Conservation (phyloP, 2,888 invertebrate genomes). For the Metellina segmentata region DNA sequence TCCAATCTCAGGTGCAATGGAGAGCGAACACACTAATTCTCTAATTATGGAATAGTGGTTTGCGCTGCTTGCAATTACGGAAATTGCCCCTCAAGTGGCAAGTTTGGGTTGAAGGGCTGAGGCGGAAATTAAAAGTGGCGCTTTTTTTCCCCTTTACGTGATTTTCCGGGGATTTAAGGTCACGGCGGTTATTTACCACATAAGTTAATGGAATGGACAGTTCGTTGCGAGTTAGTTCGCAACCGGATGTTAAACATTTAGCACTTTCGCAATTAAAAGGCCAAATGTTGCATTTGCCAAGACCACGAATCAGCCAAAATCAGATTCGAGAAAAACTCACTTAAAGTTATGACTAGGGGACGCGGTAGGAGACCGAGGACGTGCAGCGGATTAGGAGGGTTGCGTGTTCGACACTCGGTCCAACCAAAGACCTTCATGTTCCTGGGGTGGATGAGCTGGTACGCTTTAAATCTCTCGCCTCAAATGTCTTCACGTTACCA, state of each 20-base stretch:
- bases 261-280: not conserved
- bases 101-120: not conserved
- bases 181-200: too few species aligned
- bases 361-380: too few species aligned
- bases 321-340: too few species aligned
- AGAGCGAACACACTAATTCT: slow-evolving; percentile 32
- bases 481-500: too few species aligned
- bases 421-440: too few species aligned
- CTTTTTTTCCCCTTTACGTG: slow-evolving; percentile 5
- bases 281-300: not conserved
- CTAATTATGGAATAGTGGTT: slow-evolving; percentile 43
- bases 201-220: too few species aligned
- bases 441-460: too few species aligned
- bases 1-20: slow-evolving; percentile 32
- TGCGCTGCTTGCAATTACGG: slow-evolving; percentile 47
- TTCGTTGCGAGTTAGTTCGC: not conserved
- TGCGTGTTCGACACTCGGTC: too few species aligned
- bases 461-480: too few species aligned
- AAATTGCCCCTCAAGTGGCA: slow-evolving; percentile 34
- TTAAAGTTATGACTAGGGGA: too few species aligned
- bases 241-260: not conserved
- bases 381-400: too few species aligned
- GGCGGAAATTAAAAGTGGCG: slow-evolving; percentile 27
- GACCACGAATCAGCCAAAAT: not conserved
- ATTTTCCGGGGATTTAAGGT: too few species aligned